Conservation (phyloP, 2,888 invertebrate genomes). For the Drosophila atripex region DNA sequence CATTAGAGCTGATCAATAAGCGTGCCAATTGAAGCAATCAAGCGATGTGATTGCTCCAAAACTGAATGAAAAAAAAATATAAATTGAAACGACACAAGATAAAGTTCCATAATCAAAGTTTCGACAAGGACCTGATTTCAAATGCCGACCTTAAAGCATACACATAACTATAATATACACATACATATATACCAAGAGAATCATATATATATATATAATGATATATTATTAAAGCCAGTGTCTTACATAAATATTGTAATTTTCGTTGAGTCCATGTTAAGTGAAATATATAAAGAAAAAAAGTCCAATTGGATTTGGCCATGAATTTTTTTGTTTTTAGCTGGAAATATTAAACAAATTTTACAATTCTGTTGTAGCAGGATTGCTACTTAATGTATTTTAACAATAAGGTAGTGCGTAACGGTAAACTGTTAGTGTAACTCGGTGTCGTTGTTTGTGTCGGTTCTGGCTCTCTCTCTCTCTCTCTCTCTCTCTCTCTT, state of each 20-base stretch:
- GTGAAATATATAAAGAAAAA: constrained; percentile 42
- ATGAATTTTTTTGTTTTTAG: neutral
- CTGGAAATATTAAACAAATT: neutral
- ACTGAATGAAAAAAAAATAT: constrained; percentile 4
- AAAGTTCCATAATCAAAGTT: constrained; percentile 65
- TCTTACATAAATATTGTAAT: constrained; percentile 68
- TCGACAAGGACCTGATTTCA: constrained; percentile 56
- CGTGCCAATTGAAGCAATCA: constrained; percentile 65
- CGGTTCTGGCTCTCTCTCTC: no score
- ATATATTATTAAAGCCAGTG: constrained; percentile 60
- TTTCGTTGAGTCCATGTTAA: constrained; percentile 68
- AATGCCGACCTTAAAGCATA: constrained; percentile 65
- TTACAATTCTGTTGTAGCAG: no score
- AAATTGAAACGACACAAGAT: constrained; percentile 22
- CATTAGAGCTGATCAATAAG: constrained; percentile 52
- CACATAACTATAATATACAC: constrained; percentile 39
- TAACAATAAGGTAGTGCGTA: no score
- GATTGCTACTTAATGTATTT: no score
- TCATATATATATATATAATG: constrained; percentile 36
- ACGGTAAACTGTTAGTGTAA: no score
- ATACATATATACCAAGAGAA: constrained; percentile 38
- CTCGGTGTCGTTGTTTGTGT: no score
- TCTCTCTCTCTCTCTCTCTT: no score
- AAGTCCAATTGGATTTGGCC: constrained; percentile 3
- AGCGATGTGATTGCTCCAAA: constrained; percentile 46